phyloP scores from a whole-genome alignment of 1,140 invertebrate species.

The Argopecten irradians region DNA sequence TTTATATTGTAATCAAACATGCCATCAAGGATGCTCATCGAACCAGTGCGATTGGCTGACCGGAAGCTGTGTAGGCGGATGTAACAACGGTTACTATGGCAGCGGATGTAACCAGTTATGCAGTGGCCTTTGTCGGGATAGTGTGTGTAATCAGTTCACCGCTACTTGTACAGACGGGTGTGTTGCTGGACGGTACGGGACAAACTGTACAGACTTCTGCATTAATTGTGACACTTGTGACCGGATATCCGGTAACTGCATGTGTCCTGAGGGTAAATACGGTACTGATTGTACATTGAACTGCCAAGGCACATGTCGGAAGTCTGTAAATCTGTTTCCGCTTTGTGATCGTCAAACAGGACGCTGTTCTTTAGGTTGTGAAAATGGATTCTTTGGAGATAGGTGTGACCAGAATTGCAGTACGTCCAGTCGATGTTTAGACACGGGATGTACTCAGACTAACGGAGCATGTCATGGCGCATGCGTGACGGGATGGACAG shows the following conservation, averaged over 20 bases:
- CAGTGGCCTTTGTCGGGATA: constrained; percentile 25
- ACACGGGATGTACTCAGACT: constrained; percentile 26
- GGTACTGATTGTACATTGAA: not conserved
- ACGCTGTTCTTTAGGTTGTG: constrained; percentile 34
- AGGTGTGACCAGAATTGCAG: constrained; percentile 31
- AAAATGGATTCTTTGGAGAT: constrained; percentile 34
- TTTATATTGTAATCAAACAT: constrained; percentile 5
- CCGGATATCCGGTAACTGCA: constrained; percentile 37
- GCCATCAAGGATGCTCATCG: constrained; percentile 9
- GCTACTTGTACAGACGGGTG: constrained; percentile 37
- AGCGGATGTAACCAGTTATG: constrained; percentile 29
- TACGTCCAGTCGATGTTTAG: constrained; percentile 27
- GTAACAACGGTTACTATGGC: constrained; percentile 39
- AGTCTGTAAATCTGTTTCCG: not conserved
- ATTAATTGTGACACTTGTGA: constrained; percentile 33
- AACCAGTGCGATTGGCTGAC: constrained; percentile 31
- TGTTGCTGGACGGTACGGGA: constrained; percentile 36
- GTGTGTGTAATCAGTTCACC: constrained; percentile 25
- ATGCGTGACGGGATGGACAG: constrained; percentile 35
- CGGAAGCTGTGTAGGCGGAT: constrained; percentile 31
- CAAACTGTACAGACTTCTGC: constrained; percentile 38
- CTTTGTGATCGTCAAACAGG: constrained; percentile 34
- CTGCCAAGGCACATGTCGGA: not conserved
- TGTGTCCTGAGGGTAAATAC: not conserved
- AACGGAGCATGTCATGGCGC: constrained; percentile 24